Base-by-base conservation (phyloP, 2,888 invertebrate species). In the Chrysodeixis includens region DNA sequence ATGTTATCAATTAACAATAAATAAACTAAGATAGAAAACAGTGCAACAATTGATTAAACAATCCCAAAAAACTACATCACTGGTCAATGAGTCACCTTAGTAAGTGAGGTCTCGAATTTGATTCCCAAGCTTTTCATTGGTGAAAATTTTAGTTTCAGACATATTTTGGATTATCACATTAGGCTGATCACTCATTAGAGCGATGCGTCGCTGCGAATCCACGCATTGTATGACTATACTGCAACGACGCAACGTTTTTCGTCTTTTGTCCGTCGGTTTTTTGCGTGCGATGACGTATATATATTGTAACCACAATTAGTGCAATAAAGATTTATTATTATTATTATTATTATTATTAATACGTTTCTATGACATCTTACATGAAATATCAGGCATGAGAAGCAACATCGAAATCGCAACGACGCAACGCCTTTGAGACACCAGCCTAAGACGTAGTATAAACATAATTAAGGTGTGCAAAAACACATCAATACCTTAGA, bases 11-110 rank as follows among this genome's bases (percentile, higher is more conserved):
- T 44, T 52, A 66, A 59, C 30, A 52, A 60, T 53, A 32, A 57
- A 56, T 30, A 52, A 44, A 66, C 46, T 59, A 76, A 40, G 32
- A 66, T 57, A 62, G 59, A 71, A 71, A 44, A 60, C 30, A 56
- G 56, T 76, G 51, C 61, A 40, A 56, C 53, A 66, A 62, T 32
- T 54, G 53, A 65, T 64, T 26, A 76, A 59, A 18, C 9, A 46
- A 46, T n/a, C n/a, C n/a, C n/a, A 18, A 9, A 5, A 12, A 35
- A 35, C 9, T 9, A 18, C 46, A 1, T 16, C 40, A 40, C 3
- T 49, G 20, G 18, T 49, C 20, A 49, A 16, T 2, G 1, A 16
- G 10, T 20, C 18, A 49, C 7, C 6, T 2, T 20, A 10, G 0
- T 20, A 10, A 8, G 9, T 20, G 46, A 49, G 3, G 46, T 18